Base-by-base conservation (phyloP, 2,797 vertebrate species). In the Rousettus madagascariensis region DNA sequence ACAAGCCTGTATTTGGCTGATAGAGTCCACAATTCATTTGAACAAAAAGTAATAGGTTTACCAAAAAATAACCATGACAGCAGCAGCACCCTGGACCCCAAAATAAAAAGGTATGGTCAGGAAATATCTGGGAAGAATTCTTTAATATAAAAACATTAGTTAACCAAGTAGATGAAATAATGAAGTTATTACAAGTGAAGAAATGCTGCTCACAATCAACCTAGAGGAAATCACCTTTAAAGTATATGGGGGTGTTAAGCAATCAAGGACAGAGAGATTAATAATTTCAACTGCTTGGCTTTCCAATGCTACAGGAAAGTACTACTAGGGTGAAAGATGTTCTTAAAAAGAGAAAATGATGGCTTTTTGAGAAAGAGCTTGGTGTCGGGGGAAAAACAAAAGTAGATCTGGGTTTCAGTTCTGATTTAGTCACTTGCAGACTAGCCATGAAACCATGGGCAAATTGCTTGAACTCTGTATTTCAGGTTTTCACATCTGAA, bases 101-200 rank as follows among this genome's bases (percentile, higher is more conserved):
- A 11, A 43, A 43, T n/a, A 84, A 91, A 80, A 79, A 69, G 15
- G 19, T 26, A 75, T 51, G 13, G 20, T 74, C 9, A 36, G 28
- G 86, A 94, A 89, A 55, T 75, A 94, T n/a, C 28, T 69, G 24
- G 53, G 24, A 92, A 71, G 28, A 95, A 82, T 85, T 75, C 65
- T 17, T 75, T 30, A 77, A 78, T 11, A 90, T 22, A 57, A 90
- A 79, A 75, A n/a, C 33, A 88, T 49, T n/a, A 78, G 24, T 24
- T 80, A 86, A 90, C 24, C 17, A 91, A 91, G 19, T 65, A 63
- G 24, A 91, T 83, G 66, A 90, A 82, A 80, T 69, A 36, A 92
- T 57, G 53, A 79, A 77, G 24, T 84, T 93, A 19, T 26, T 85
- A 38, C 6, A 92, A 84, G 65, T 86, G 74, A 91, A 86, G 24